Evolutionary conservation across 2,797 vertebrate species (phyloP).

Genomic region (Bradypus variegatus): DNA sequence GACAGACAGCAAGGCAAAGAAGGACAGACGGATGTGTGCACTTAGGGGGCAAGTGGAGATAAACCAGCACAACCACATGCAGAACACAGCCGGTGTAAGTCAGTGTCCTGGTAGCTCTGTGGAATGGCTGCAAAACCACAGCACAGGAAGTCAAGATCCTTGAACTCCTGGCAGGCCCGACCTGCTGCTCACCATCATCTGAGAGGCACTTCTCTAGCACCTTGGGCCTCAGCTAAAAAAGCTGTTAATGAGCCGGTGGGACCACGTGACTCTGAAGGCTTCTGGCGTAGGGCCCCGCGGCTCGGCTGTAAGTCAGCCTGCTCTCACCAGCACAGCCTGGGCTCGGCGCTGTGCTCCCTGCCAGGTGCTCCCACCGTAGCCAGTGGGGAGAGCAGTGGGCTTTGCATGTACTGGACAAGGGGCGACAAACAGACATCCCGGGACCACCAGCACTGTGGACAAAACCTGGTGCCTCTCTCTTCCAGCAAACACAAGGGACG

Average conservation of each 20-base stretch:
- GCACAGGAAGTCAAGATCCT: neutral
- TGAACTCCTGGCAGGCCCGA: neutral
- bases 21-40: neutral
- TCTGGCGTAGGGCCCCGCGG: neutral
- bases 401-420: neutral
- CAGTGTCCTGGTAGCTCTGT: neutral
- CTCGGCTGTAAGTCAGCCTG: fast-evolving
- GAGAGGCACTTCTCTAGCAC: neutral
- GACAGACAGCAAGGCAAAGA: neutral
- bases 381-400: neutral
- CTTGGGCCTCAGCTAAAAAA: neutral
- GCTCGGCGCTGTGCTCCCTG: neutral
- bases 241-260: neutral
- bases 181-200: too few species aligned
- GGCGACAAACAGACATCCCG: neutral
- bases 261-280: neutral
- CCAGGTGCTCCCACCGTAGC: too few species aligned
- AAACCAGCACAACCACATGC: neutral
- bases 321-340: neutral
- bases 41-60: neutral
- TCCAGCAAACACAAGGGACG: constrained; percentile 54
- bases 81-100: neutral
- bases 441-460: neutral
- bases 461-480: neutral
- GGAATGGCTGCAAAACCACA: neutral